phyloP scores from a whole-genome alignment of 2,113 vertebrate genomes.

The Oplegnathus fasciatus region DNA sequence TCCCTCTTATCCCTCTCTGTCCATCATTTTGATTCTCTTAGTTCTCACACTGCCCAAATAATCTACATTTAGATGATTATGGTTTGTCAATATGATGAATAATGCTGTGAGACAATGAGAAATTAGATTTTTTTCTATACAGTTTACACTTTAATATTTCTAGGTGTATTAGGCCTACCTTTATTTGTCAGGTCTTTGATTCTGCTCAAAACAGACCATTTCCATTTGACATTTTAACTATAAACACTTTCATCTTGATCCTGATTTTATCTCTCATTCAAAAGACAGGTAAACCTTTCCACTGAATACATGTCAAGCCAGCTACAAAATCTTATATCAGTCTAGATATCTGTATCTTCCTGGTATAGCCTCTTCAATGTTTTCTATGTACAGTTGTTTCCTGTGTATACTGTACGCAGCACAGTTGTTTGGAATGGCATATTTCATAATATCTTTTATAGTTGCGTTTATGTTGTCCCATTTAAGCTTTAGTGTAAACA shows the following conservation, averaged over 20 bases:
- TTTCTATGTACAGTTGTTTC: background rate
- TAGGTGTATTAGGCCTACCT: no score
- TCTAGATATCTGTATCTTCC: background rate
- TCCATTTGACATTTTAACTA: no score
- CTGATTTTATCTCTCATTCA: background rate
- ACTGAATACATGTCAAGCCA: background rate
- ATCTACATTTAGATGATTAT: background rate
- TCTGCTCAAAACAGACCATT: no score
- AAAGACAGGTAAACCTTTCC: background rate
- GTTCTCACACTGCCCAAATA: background rate
- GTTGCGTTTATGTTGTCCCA: background rate
- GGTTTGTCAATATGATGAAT: background rate
- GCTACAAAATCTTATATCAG: no score
- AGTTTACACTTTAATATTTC: background rate
- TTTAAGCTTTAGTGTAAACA: background rate
- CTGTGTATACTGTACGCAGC: background rate
- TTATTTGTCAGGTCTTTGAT: background rate
- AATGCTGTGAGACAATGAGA: background rate
- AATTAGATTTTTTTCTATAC: background rate
- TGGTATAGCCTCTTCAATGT: background rate
- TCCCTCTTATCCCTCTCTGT: constrained; percentile 9
- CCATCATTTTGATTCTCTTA: constrained; percentile 14
- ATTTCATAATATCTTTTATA: background rate
- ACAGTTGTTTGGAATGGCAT: background rate
- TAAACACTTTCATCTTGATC: no score